Percentiles rank a stretch among this genome's conserved stretches.
Conservation (phyloP, 2,888 invertebrate species). For the Scaptomyza reducta region DNA sequence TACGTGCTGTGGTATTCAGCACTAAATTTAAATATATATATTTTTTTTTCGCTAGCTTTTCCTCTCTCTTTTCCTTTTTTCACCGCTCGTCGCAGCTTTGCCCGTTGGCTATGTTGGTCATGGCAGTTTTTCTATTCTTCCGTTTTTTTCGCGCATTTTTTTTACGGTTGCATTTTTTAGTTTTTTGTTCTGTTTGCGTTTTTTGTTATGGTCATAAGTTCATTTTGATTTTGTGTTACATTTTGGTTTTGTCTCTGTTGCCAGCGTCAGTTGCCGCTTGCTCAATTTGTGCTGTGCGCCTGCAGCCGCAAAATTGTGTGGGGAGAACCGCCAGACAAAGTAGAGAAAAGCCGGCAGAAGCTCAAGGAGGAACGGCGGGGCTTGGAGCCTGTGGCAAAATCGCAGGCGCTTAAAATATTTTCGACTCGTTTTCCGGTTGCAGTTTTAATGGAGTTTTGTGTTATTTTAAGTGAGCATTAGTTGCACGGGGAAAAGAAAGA, state of each 20-base stretch:
- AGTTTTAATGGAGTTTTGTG: slow-evolving; percentile 77
- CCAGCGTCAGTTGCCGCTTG: slow-evolving; percentile 56
- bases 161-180: slow-evolving; percentile 6
- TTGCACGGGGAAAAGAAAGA: slow-evolving; percentile 36
- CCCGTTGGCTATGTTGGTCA: slow-evolving; percentile 31
- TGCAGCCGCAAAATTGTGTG: slow-evolving; percentile 47
- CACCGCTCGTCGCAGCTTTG: not conserved
- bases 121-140: slow-evolving; percentile 43
- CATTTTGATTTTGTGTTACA: slow-evolving; percentile 77
- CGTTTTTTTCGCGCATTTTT: slow-evolving; percentile 16
- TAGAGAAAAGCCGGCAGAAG: not conserved
- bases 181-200: slow-evolving; percentile 36
- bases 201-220: slow-evolving; percentile 74
- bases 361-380: not conserved
- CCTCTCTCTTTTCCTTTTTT: slow-evolving; percentile 16
- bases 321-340: slow-evolving; percentile 10
- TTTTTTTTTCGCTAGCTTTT: slow-evolving; percentile 16
- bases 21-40: slow-evolving; percentile 79
- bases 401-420: slow-evolving; percentile 73
- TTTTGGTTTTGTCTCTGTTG: slow-evolving; percentile 73
- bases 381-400: slow-evolving; percentile 40
- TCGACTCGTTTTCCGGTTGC: slow-evolving; percentile 68
- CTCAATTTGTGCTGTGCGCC: slow-evolving; percentile 48
- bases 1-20: slow-evolving; percentile 80
- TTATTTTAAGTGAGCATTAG: slow-evolving; percentile 76